phyloP scores from a whole-genome alignment of 2,888 invertebrate genomes.

The Pandemis heparana region DNA sequence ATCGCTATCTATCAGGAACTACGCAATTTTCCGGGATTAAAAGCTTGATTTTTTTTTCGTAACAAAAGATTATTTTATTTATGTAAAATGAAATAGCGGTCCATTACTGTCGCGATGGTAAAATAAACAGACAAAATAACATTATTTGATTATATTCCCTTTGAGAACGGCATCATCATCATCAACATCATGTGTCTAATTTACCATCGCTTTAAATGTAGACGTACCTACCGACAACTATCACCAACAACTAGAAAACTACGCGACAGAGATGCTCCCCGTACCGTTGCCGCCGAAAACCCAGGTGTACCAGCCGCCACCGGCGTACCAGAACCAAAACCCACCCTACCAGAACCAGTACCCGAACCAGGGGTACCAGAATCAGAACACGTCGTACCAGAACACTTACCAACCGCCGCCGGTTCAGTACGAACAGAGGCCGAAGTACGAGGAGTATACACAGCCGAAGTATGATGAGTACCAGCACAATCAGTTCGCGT shows the following conservation, averaged over 20 bases:
- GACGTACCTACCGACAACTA: constrained; percentile 77
- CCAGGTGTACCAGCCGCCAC: constrained; percentile 51
- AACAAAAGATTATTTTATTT: no score
- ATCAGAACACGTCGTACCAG: constrained; percentile 48
- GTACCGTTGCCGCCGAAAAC: constrained; percentile 69
- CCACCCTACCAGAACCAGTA: constrained; percentile 49
- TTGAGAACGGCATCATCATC: constrained; percentile 20
- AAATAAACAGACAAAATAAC: background rate
- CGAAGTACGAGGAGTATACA: constrained; percentile 43
- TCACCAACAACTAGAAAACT: constrained; percentile 81
- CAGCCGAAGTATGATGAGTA: constrained; percentile 51
- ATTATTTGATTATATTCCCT: background rate
- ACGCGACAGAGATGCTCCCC: constrained; percentile 79
- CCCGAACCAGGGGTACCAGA: constrained; percentile 40
- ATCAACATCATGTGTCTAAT: constrained; percentile 56
- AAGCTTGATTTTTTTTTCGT: no score
- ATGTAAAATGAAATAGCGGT: no score
- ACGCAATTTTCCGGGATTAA: no score
- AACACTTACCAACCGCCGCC: constrained; percentile 46
- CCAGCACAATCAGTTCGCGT: constrained; percentile 54
- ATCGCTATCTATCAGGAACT: no score
- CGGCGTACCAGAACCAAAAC: constrained; percentile 53
- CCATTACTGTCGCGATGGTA: background rate
- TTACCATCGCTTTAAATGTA: constrained; percentile 50
- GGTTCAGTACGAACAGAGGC: constrained; percentile 54